phyloP scores from a whole-genome alignment of 2,888 invertebrate genomes.

The Ecdyonurus torrentis region DNA sequence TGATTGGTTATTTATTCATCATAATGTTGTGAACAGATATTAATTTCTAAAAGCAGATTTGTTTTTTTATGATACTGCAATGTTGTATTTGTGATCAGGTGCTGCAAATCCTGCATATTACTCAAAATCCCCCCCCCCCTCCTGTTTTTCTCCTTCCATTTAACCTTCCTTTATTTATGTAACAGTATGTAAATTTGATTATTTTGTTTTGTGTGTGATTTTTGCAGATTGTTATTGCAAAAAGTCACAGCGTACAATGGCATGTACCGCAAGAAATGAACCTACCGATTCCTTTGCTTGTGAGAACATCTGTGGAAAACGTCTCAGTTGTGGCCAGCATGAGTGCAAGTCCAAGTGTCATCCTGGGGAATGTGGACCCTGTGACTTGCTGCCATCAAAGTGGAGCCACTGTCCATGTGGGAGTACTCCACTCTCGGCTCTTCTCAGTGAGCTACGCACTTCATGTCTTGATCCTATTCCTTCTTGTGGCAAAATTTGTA shows the following conservation, averaged over 20 bases:
- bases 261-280: constrained; percentile 38
- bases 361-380: constrained; percentile 43
- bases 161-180: no score
- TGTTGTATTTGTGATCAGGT: no score
- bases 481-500: constrained; percentile 49
- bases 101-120: no score
- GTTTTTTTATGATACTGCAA: no score
- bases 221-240: constrained; percentile 51
- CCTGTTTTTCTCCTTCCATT: no score
- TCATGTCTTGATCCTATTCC: constrained; percentile 70
- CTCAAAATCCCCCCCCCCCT: no score
- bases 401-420: constrained; percentile 51
- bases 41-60: no score
- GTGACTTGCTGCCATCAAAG: constrained; percentile 36
- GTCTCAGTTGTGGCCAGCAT: constrained; percentile 47
- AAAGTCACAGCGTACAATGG: constrained; percentile 38
- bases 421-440: constrained; percentile 34
- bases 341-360: constrained; percentile 51
- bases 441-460: constrained; percentile 31
- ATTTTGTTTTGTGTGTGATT: no score
- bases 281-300: constrained; percentile 22
- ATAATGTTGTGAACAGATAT: no score
- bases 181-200: no score
- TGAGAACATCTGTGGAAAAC: constrained; percentile 28
- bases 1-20: no score